Conservation (phyloP, 2,113 vertebrate genomes). For the Cygnus atratus region DNA sequence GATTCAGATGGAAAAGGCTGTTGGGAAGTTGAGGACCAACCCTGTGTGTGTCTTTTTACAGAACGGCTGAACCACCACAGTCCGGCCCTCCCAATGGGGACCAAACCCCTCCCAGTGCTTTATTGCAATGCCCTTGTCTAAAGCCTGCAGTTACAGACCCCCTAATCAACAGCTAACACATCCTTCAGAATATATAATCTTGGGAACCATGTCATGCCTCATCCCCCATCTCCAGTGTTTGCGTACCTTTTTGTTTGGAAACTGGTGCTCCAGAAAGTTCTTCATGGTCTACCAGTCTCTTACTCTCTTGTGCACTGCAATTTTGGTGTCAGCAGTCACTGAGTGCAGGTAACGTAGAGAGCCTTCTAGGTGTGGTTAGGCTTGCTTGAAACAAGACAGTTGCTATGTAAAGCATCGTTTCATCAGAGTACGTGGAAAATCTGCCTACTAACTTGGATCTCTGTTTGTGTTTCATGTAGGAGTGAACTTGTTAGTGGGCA, state of each 20-base stretch:
- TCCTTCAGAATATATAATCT: not conserved
- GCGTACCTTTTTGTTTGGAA: not conserved
- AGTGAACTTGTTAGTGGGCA: slow-evolving; percentile 95
- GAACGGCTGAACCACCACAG: not conserved
- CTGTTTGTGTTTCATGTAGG: slow-evolving; percentile 75
- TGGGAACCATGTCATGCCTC: not conserved
- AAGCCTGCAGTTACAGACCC: not conserved
- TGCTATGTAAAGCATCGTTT: not conserved
- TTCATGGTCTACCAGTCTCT: not conserved
- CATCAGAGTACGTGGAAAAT: not conserved
- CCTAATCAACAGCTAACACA: not conserved
- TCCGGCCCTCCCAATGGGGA: not conserved
- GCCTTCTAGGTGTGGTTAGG: not conserved
- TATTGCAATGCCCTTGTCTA: not conserved
- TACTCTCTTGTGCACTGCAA: not conserved
- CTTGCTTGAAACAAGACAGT: not conserved
- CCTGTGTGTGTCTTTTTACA: not conserved
- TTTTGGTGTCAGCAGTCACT: not conserved
- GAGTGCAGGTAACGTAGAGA: not conserved
- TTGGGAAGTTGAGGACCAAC: not conserved
- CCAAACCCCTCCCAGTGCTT: not conserved
- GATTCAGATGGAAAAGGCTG: not conserved
- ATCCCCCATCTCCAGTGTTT: not conserved
- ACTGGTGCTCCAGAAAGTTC: not conserved
- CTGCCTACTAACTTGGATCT: slow-evolving; percentile 2